A percentile compares a stretch with the other conserved stretches of the same genome.
Evolutionary conservation across 2,113 vertebrate genomes (phyloP).

Genomic region (Corvus moneduloides): DNA sequence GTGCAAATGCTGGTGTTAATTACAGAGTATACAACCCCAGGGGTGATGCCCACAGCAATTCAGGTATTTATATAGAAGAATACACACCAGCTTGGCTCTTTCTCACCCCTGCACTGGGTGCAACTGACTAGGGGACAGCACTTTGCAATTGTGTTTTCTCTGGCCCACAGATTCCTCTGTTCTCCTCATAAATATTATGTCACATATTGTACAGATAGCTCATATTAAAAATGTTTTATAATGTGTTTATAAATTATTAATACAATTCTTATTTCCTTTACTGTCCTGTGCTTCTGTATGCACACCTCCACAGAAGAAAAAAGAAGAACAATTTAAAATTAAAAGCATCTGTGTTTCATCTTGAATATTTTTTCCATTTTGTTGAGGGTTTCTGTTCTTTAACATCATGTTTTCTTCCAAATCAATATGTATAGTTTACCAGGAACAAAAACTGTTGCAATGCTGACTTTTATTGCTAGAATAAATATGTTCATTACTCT

Average conservation of each 20-base stretch:
- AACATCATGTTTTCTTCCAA: background rate
- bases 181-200: background rate
- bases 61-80: background rate
- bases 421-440: background rate
- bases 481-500: background rate
- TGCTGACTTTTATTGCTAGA: background rate
- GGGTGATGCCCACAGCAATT: background rate
- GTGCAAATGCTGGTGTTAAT: background rate
- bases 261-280: background rate
- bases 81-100: background rate
- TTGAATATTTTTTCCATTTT: background rate
- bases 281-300: background rate
- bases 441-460: background rate
- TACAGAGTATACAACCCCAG: background rate
- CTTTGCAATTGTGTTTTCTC: background rate
- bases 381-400: background rate
- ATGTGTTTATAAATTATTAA: background rate
- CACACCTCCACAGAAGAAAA: background rate
- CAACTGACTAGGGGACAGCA: too few species aligned
- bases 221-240: background rate
- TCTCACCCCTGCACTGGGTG: background rate
- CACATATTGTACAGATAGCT: background rate
- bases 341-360: background rate
- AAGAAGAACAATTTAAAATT: background rate
- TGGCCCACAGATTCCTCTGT: background rate